Conservation (phyloP, 2,113 vertebrate species). For the Oncorhynchus masou region DNA sequence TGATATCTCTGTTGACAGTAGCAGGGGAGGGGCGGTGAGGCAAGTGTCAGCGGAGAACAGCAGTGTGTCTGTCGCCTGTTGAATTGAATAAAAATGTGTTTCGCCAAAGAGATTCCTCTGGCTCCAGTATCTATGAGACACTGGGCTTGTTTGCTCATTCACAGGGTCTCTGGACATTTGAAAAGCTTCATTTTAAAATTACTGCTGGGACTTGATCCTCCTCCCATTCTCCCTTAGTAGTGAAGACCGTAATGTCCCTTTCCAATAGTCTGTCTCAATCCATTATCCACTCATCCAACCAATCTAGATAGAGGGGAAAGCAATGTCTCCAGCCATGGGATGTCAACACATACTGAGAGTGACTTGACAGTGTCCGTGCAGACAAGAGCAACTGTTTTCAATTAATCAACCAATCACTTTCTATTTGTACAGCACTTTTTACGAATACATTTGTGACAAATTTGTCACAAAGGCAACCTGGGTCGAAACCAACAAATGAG, state of each 20-base stretch:
- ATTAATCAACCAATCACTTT: not conserved
- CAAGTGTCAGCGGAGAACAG: not conserved
- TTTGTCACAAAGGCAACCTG: no score
- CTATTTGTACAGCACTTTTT: not conserved
- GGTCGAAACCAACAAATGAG: no score
- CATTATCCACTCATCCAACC: no score
- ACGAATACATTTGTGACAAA: no score
- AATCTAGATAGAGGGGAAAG: no score
- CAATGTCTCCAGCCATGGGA: no score
- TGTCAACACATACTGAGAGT: no score
- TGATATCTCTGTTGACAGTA: conserved; percentile 55
- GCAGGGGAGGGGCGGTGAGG: no score
- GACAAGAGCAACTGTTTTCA: not conserved
- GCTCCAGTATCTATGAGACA: conserved; percentile 1
- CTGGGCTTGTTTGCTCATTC: not conserved
- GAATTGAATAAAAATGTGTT: conserved; percentile 53
- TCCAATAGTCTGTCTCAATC: not conserved
- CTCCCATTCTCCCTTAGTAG: not conserved
- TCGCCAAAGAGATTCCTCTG: conserved; percentile 8
- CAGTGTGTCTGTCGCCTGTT: conserved; percentile 44
- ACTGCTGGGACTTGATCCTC: not conserved
- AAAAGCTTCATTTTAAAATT: not conserved
- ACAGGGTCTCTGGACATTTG: not conserved
- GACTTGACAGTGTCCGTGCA: no score
- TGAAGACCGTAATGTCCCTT: not conserved